Conservation (phyloP, 2,797 vertebrate species). For the Malurus leucopterus region DNA sequence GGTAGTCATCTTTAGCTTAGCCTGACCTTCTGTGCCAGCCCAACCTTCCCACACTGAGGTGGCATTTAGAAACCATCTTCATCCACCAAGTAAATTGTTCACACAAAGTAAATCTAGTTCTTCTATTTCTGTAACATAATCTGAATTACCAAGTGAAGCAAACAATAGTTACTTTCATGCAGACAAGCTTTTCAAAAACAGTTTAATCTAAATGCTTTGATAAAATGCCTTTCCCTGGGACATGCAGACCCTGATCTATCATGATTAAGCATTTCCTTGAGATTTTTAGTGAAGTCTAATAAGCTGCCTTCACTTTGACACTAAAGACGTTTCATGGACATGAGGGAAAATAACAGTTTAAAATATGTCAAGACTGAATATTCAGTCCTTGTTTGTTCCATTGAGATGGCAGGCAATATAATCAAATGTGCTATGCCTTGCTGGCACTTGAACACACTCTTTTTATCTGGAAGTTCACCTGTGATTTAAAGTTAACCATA, state of each 20-base stretch:
- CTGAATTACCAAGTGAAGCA: background rate
- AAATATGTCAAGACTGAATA: slow-evolving; percentile 30
- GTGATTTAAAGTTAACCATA: slow-evolving; percentile 36
- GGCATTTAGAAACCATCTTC: background rate
- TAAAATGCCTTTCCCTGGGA: background rate
- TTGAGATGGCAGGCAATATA: background rate
- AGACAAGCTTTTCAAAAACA: background rate
- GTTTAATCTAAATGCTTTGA: background rate
- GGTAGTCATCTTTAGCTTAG: background rate
- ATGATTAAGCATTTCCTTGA: background rate
- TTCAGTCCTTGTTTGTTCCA: background rate
- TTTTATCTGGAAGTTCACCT: slow-evolving; percentile 5
- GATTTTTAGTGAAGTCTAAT: background rate
- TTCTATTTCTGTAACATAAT: background rate
- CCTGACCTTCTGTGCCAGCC: background rate
- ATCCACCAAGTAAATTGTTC: background rate
- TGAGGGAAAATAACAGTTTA: background rate
- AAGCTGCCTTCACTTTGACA: background rate
- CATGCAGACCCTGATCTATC: background rate
- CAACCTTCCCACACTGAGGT: background rate
- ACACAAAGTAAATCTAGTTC: background rate
- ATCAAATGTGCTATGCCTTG: background rate
- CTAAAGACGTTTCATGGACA: background rate
- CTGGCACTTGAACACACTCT: background rate
- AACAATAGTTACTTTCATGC: background rate